Evolutionary conservation across 2,888 invertebrate genomes (phyloP), one percentile per base, ranked within the genome.

Genomic region (Temnothorax ravouxi): DNA sequence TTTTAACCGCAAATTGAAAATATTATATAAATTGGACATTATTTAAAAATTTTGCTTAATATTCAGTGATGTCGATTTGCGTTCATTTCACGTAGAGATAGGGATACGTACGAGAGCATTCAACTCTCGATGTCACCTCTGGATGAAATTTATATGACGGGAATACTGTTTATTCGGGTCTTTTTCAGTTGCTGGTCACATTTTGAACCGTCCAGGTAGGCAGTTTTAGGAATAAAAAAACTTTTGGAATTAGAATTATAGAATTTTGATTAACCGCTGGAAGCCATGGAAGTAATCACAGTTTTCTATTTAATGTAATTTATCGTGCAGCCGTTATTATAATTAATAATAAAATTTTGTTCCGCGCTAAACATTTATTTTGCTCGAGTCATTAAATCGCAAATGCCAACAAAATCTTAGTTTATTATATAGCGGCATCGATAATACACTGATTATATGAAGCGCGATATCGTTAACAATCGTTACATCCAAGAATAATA

Each of bases 281-380:
- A 38, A 61, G 9, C 2, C 11, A 29, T 21, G 21, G 15, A 21
- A 69, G n/a, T 9, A 29, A 44, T 29, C 56, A 21, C 67, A 50
- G 4, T 67, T 76, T 67, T n/a, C 13, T n/a, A 18, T 8, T 41
- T 18, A 18, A 38, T 76, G 18, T n/a, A 52, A 29, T 54, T 41
- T 56, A 9, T 47, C 25, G 41, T 15, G 21, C 15, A 9, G 11
- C 29, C 5, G 6, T 34, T 54, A 21, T 8, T 54, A 9, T 21
- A 54, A n/a, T 74, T 3, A 59, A 25, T 44, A 77, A 77, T 67
- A 66, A n/a, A 66, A 66, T 41, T 79, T 79, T 15, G 13, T 64
- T 76, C 1, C 18, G 18, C 29, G 21, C 8, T 25, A 41, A 76
- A 76, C 6, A 69, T 79, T 79, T 59, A 59, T 59, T n/a, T 61